phyloP scores from a whole-genome alignment of 2,888 invertebrate genomes.

The Nomada flava region DNA sequence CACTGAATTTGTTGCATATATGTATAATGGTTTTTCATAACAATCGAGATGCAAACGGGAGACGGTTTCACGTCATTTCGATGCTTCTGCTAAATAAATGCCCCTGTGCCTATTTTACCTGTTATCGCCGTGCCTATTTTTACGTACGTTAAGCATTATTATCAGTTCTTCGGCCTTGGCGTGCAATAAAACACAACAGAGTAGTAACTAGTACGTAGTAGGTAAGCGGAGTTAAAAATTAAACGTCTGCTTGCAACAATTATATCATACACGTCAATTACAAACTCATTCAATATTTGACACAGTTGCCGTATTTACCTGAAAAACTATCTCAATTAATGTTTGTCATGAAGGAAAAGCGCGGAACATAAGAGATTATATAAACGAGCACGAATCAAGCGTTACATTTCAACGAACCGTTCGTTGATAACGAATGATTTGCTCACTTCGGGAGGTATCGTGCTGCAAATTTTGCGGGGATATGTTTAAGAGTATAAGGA shows the following conservation, averaged over 20 bases:
- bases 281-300: neutral
- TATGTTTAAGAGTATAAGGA: no score
- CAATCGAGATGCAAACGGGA: conserved; percentile 12
- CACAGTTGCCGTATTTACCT: no score
- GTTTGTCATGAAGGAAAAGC: no score
- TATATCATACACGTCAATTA: neutral
- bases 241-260: neutral
- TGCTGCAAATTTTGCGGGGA: no score
- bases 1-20: neutral
- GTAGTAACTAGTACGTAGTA: conserved; percentile 6
- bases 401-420: no score
- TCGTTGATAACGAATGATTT: no score
- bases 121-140: conserved; percentile 13
- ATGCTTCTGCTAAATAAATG: conserved; percentile 1
- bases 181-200: conserved; percentile 14
- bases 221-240: conserved; percentile 29
- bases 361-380: no score
- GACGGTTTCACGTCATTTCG: conserved; percentile 10
- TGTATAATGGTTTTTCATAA: neutral
- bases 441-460: no score
- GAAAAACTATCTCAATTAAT: no score
- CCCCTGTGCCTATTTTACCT: conserved; percentile 1
- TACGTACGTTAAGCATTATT: conserved; percentile 13
- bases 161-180: conserved; percentile 35
- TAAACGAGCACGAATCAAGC: no score